Evolutionary conservation across 2,113 vertebrate genomes (phyloP).

Genomic region (Cyanoramphus novaezelandiae): DNA sequence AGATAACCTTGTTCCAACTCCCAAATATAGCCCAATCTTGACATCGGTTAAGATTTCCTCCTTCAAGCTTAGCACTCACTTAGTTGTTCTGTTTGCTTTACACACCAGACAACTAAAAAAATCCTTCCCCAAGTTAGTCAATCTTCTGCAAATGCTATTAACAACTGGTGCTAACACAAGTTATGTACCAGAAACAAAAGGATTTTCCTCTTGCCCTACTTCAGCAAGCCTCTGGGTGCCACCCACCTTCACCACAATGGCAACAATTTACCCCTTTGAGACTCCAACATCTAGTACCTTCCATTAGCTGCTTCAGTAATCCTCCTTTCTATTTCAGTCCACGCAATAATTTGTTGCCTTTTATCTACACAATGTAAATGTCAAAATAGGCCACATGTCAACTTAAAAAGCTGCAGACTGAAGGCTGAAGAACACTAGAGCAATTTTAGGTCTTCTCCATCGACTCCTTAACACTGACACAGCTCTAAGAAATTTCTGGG

Average conservation of each 20-base stretch:
- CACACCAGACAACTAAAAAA: neutral
- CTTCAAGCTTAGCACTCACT: neutral
- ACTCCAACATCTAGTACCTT: neutral
- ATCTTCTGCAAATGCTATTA: neutral
- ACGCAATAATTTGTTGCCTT: neutral
- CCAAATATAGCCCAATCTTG: neutral
- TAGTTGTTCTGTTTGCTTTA: neutral
- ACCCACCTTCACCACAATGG: neutral
- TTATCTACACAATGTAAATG: neutral
- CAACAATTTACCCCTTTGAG: neutral
- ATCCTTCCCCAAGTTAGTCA: neutral
- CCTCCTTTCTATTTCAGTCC: conserved; percentile 26
- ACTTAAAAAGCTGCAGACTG: neutral
- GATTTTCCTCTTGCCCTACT: neutral
- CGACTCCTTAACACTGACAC: neutral
- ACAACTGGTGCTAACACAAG: neutral
- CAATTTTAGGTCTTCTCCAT: neutral
- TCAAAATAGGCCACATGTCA: neutral
- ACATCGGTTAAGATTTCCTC: neutral
- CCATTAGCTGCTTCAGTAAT: conserved; percentile 7
- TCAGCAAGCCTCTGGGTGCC: neutral
- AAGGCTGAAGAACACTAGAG: neutral
- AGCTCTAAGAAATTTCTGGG: neutral
- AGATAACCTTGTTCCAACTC: neutral
- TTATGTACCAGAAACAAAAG: neutral